Evolutionary conservation across 2,888 invertebrate species (phyloP), one percentile per base, ranked within the genome.

Genomic region (Drosophila phalerata): DNA sequence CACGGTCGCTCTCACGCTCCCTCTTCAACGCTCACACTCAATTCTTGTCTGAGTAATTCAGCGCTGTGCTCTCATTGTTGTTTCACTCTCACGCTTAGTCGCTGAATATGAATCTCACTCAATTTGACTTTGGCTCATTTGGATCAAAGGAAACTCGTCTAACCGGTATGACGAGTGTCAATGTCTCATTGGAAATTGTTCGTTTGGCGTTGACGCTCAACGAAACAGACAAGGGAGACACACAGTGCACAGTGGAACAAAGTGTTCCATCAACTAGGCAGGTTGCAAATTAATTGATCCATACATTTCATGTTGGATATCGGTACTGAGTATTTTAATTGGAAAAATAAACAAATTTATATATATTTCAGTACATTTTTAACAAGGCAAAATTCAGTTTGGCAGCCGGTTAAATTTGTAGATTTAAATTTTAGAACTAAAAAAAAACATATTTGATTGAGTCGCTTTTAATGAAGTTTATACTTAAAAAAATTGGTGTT

Each of bases 141-240:
- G 69, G 65, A 45, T 55, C 60, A 65, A 58, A 66, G 73, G 67
- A 82, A 90, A 90, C 89, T 81, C 62, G 91, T 82, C 81, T 78
- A 90, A 90, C 90, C 91, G 91, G 90, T 90, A 67, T 81, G 86
- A 89, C 91, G 81, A 86, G 91, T 90, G 90, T 90, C 89, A 88
- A 89, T 90, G 88, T 76, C 90, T 91, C 87, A 81, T 85, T 90
- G 78, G 73, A 80, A 76, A 79, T 81, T 81, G 80, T 80, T 79
- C 69, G 79, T 52, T 78, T 75, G 74, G 71, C 80, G 81, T 79
- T 79, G 85, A 85, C 79, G 81, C 87, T 87, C 82, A 89, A 79
- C 83, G 68, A 78, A 83, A 77, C 79, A 71, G 85, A 85, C 85
- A 77, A 61, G 79, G 73, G 70, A 71, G 77, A 75, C 63, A 61